Base-by-base conservation (phyloP, 2,888 invertebrate species). In the Agrochola macilenta region DNA sequence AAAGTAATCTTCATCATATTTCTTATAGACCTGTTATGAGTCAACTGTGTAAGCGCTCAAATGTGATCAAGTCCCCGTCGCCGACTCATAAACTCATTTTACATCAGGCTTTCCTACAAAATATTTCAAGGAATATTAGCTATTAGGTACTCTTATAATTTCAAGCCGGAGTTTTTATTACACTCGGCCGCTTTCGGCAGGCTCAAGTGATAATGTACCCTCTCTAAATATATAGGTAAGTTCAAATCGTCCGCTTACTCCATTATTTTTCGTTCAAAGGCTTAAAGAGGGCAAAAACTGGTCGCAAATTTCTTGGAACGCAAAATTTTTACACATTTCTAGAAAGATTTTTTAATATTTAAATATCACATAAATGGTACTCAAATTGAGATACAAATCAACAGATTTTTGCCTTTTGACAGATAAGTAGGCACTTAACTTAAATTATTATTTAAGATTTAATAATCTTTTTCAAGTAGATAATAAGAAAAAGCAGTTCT, bases 11-110 rank as follows among this genome's bases (percentile, higher is more conserved):
- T 26, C 20, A 69, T 78, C 35, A 66, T 61, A 72, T 69, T 72
- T 75, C 49, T 64, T n/a, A 26, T 54, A 60, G 75, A 73, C 65
- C 54, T 35, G 58, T 75, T 70, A 74, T 61, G 64, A 57, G 54
- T 65, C 20, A 69, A 77, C 71, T 58, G 64, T 49, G 30, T 76
- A 75, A 80, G 39, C 39, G 49, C 78, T 78, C 69, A 81, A 87
- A 85, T 86, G 81, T 86, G 88, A 81, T 75, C 81, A 81, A 76
- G 75, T 43, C 79, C 68, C 81, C 73, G 71, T 69, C 81, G 76
- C 69, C 82, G 80, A 78, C 78, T 83, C 82, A 80, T 88, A 91
- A 91, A 90, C 88, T 89, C 89, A 81, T 90, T 91, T 90, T 91
- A 90, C 89, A 87, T 89, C 84, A 87, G 81, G 84, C 85, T 84